Percentiles rank a stretch among this genome's conserved stretches.
Conservation (phyloP, 2,797 vertebrate species). For the Lateolabrax maculatus region DNA sequence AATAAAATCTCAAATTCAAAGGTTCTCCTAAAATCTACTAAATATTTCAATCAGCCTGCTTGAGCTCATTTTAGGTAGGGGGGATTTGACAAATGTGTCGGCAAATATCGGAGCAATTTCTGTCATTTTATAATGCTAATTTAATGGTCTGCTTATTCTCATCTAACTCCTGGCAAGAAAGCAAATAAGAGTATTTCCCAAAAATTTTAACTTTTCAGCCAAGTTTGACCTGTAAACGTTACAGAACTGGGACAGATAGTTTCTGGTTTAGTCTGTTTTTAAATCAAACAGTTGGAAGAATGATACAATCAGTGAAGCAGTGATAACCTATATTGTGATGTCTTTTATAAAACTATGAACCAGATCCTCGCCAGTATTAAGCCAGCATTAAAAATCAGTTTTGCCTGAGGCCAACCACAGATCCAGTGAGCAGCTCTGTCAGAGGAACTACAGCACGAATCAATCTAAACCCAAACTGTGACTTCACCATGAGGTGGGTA, state of each 20-base stretch:
- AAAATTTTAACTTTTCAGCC: neutral
- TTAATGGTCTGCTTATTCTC: slow-evolving; percentile 17
- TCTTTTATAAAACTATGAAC: slow-evolving; percentile 32
- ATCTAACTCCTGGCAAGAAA: neutral
- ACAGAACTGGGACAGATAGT: neutral
- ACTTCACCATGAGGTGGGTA: slow-evolving; percentile 56
- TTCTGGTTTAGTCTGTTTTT: too few relatives aligned
- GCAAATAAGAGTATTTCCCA: neutral
- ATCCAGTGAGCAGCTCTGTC: slow-evolving; percentile 26
- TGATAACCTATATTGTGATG: neutral
- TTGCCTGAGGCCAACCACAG: slow-evolving; percentile 16
- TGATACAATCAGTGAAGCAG: neutral
- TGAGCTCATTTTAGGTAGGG: too few relatives aligned
- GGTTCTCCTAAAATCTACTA: too few relatives aligned
- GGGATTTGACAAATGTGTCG: too few relatives aligned
- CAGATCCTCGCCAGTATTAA: slow-evolving; percentile 6
- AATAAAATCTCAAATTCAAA: too few relatives aligned
- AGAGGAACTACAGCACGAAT: slow-evolving; percentile 34
- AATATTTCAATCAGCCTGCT: too few relatives aligned
- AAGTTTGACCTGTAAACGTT: neutral
- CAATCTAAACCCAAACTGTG: slow-evolving; percentile 36
- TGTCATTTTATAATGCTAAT: too few relatives aligned
- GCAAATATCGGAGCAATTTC: too few relatives aligned
- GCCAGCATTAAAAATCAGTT: slow-evolving; percentile 26
- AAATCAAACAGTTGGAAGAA: slow-evolving; percentile 9